Percentiles rank a stretch among this genome's conserved stretches.
Conservation (phyloP, 2,797 vertebrate genomes). For the Neomorphus geoffroyi region DNA sequence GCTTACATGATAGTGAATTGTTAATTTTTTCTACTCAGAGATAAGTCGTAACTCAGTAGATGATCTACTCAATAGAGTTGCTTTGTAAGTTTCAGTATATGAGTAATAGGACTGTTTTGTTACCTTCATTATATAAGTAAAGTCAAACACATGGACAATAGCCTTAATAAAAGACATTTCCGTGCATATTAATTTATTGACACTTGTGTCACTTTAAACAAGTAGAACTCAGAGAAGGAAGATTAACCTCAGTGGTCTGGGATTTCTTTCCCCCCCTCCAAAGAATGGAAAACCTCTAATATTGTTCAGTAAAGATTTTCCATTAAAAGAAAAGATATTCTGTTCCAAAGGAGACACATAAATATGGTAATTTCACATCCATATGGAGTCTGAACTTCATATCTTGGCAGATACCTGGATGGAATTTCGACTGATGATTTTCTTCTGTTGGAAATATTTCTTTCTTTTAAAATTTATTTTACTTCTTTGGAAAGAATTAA, state of each 20-base stretch:
- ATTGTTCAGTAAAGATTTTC: neutral
- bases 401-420: constrained; percentile 31
- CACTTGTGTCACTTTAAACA: neutral
- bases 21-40: neutral
- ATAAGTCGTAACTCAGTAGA: neutral
- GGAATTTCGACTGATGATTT: constrained; percentile 29
- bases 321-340: neutral
- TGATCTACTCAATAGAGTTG: neutral
- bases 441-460: neutral
- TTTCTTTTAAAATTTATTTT: neutral
- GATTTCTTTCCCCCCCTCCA: fast-evolving
- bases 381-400: constrained; percentile 16
- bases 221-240: neutral
- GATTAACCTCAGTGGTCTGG: neutral
- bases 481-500: neutral
- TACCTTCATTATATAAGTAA: neutral
- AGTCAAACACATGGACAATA: neutral
- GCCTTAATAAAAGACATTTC: neutral
- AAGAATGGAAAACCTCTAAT: neutral
- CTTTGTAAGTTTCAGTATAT: neutral
- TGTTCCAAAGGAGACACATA: neutral
- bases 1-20: neutral
- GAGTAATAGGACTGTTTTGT: neutral
- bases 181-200: neutral
- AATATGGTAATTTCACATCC: constrained; percentile 23